Evolutionary conservation across 2,797 vertebrate species (phyloP).

Genomic region (Dipus sagitta): DNA sequence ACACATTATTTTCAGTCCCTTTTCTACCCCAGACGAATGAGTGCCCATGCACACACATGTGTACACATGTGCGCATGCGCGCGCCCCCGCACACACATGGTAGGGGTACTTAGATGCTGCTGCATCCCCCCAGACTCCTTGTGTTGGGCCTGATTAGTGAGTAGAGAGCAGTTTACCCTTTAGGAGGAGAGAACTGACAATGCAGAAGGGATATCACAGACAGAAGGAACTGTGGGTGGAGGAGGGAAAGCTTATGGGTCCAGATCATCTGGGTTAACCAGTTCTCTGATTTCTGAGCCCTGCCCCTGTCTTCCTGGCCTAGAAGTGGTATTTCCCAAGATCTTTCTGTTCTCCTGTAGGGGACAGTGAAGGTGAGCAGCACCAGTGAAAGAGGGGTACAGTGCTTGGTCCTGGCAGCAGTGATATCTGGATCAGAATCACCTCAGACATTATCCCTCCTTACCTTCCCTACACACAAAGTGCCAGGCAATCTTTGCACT

Average conservation of each 20-base stretch:
- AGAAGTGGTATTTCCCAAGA: background rate
- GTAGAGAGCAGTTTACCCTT: background rate
- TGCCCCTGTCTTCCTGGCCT: background rate
- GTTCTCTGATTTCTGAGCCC: background rate
- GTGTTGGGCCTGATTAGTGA: background rate
- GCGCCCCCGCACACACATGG: too few relatives aligned
- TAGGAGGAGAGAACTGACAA: background rate
- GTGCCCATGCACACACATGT: background rate
- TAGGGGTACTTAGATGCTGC: background rate
- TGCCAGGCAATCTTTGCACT: constrained; percentile 19
- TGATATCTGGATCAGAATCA: constrained; percentile 19
- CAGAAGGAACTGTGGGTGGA: background rate
- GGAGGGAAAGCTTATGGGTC: background rate
- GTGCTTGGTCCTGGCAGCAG: background rate
- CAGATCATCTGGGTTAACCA: background rate
- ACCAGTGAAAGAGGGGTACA: accelerated
- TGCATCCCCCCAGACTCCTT: background rate
- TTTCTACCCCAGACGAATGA: too few relatives aligned
- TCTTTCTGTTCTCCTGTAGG: background rate
- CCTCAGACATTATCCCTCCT: background rate
- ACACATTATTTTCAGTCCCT: background rate
- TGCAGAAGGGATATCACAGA: background rate
- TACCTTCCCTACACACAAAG: background rate
- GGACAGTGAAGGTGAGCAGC: background rate
- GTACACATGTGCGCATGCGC: too few relatives aligned